Conservation (phyloP, 2,888 invertebrate species). For the Liodrosophila aerea region DNA sequence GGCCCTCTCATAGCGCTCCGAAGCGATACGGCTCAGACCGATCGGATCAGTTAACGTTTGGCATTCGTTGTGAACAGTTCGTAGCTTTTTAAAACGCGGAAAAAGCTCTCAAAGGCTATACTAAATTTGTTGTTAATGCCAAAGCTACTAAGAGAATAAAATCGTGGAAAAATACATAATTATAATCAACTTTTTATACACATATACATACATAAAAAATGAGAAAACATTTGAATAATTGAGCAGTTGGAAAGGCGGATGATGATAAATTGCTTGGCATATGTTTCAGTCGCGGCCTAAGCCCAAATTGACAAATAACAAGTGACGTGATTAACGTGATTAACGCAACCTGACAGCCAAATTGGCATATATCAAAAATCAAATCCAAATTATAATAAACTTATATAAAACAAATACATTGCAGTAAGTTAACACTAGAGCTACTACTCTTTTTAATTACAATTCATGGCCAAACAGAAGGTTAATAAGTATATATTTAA, state of each 20-base stretch:
- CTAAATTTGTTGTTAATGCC: neutral
- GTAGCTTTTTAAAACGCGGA: constrained; percentile 30
- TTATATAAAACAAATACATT: constrained; percentile 6
- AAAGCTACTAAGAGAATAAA: constrained; percentile 25
- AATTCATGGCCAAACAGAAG: no score
- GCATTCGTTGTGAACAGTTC: constrained; percentile 61
- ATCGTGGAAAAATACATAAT: constrained; percentile 5
- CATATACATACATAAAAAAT: neutral
- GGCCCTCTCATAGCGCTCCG: constrained; percentile 10
- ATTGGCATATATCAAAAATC: neutral
- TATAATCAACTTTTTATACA: constrained; percentile 8
- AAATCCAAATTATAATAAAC: constrained; percentile 5
- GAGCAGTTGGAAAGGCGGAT: constrained; percentile 8
- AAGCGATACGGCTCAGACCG: neutral
- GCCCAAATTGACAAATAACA: constrained; percentile 15
- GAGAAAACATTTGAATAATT: constrained; percentile 20
- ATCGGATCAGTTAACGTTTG: constrained; percentile 60
- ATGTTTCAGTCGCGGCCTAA: constrained; percentile 14
- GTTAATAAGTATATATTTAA: no score
- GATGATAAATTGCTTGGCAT: constrained; percentile 32
- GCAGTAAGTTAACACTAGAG: constrained; percentile 6
- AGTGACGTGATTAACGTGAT: constrained; percentile 30
- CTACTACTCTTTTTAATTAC: no score
- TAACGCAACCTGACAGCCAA: constrained; percentile 3
- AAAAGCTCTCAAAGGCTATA: neutral